phyloP scores from a whole-genome alignment of 2,113 vertebrate species.

The Nyctibius bracteatus region DNA sequence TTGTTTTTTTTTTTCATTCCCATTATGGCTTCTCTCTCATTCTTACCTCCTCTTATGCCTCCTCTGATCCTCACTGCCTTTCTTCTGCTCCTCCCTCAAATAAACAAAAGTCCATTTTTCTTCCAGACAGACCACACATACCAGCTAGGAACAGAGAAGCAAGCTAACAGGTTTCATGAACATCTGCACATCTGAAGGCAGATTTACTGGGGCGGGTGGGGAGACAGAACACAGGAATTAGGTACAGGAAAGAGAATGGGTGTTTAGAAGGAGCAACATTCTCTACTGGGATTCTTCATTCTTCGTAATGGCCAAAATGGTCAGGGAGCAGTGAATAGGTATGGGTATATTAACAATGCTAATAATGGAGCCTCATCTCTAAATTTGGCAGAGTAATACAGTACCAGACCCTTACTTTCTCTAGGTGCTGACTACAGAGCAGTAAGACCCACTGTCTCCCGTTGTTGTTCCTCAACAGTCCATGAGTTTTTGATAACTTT shows the following conservation, averaged over 20 bases:
- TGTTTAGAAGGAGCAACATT: not conserved
- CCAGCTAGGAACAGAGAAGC: not conserved
- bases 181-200: not conserved
- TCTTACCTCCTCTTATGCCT: not conserved
- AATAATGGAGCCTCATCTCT: not conserved
- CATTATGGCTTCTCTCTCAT: not conserved
- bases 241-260: not conserved
- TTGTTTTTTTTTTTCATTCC: not conserved
- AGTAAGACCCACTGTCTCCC: not conserved
- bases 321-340: not conserved
- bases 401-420: not conserved
- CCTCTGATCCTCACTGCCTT: not conserved
- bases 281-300: not conserved
- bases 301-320: not conserved
- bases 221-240: not conserved
- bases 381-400: not conserved
- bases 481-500: not conserved
- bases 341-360: not conserved
- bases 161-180: not conserved
- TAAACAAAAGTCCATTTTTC: not conserved
- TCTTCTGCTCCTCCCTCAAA: not conserved
- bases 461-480: not conserved
- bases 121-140: not conserved
- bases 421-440: not conserved
- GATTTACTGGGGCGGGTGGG: no score